Conservation (phyloP, 2,888 invertebrate species). For the Ecdyonurus torrentis region DNA sequence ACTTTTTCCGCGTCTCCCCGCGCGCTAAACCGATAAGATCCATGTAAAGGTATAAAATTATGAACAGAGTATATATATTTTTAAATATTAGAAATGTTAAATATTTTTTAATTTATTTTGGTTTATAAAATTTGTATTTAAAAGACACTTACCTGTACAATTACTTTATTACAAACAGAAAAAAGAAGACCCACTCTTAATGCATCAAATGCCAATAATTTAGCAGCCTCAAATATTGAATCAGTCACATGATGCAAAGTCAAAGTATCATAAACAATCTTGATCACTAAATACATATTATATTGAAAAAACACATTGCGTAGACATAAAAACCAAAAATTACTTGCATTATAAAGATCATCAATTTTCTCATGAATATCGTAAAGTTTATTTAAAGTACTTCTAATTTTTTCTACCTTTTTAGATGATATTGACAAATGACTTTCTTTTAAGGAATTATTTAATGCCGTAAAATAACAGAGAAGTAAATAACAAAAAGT, state of each 20-base stretch:
- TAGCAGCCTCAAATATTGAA: not conserved
- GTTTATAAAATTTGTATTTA: no score
- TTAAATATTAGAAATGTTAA: no score
- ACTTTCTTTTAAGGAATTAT: no score
- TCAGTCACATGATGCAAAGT: not conserved
- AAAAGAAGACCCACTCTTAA: not conserved
- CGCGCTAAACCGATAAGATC: no score
- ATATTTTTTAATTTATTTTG: no score
- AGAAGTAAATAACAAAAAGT: not conserved
- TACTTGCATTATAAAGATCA: not conserved
- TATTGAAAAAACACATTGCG: not conserved
- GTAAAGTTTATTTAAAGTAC: not conserved
- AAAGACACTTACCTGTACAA: no score
- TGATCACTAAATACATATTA: not conserved
- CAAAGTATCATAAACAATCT: not conserved
- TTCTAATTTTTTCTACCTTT: not conserved
- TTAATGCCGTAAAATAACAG: not conserved
- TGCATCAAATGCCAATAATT: not conserved
- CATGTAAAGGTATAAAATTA: no score
- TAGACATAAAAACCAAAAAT: not conserved
- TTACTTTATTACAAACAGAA: not conserved
- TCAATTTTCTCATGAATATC: not conserved
- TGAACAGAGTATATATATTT: no score
- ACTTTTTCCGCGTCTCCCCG: no score
- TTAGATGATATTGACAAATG: no score